A percentile compares a stretch with the other conserved stretches of the same genome.
Conservation (phyloP, 37 sponge, comb jelly and placozoan genomes). For the Haliclona indistincta region DNA sequence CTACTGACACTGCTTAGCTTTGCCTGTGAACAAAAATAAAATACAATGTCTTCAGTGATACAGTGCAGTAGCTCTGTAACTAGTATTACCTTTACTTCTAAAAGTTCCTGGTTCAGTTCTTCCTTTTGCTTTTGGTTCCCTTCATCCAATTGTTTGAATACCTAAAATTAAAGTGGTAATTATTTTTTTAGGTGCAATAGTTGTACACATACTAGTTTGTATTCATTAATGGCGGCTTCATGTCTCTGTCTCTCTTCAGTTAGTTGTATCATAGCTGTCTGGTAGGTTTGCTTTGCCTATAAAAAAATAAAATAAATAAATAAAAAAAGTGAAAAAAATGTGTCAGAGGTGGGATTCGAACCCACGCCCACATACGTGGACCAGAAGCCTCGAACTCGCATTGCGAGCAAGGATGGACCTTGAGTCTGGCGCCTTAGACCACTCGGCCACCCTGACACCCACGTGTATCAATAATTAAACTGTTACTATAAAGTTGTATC, state of each 20-base stretch:
- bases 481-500: neutral
- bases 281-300: conserved; percentile 75
- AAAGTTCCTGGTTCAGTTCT: conserved; percentile 80
- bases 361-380: conserved; percentile 99
- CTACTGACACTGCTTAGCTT: conserved; percentile 11
- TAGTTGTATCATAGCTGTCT: conserved; percentile 54
- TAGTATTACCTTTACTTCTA: conserved; percentile 76
- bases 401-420: conserved; percentile 70
- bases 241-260: conserved; percentile 71
- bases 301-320: conserved; percentile 10
- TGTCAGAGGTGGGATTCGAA: conserved; percentile 99
- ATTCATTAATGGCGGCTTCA: conserved; percentile 58
- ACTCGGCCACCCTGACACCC: conserved; percentile 99
- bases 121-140: conserved; percentile 78
- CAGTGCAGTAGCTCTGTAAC: neutral
- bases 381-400: conserved; percentile 86
- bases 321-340: conserved; percentile 60
- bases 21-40: conserved; percentile 25
- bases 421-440: conserved; percentile 99
- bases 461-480: conserved; percentile 3
- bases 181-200: neutral
- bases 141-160: conserved; percentile 78
- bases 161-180: conserved; percentile 30
- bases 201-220: conserved; percentile 65
- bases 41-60: neutral